These are phyloP conservation scores for Platycheirus albimanus DNA, from an alignment of 2,888 invertebrate species.

Conservation along the genomic window DNA sequence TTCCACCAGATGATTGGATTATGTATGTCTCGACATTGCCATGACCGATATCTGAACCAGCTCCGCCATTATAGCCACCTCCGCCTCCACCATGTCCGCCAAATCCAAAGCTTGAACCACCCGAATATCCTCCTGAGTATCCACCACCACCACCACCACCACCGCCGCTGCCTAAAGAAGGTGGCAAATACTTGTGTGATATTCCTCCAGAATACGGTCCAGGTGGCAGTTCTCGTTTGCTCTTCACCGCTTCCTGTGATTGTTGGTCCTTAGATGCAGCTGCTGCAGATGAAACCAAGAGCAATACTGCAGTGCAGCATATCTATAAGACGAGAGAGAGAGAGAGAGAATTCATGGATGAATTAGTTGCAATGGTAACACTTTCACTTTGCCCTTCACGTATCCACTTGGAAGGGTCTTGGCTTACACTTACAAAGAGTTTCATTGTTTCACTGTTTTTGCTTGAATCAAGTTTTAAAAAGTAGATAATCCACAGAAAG, in stretches of 20 bases:
- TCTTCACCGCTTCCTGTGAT: slow-evolving; percentile 61
- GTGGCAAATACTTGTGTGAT: slow-evolving; percentile 66
- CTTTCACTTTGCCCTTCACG: slow-evolving; percentile 67
- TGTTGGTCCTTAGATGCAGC: slow-evolving; percentile 48
- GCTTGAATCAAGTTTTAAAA: slow-evolving; percentile 31
- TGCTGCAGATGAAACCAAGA: slow-evolving; percentile 45
- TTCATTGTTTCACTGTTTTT: slow-evolving; percentile 67
- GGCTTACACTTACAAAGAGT: slow-evolving; percentile 70
- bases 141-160: slow-evolving; percentile 55
- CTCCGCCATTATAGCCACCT: slow-evolving; percentile 55
- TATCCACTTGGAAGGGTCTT: slow-evolving; percentile 55
- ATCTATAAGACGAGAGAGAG: slow-evolving; percentile 45
- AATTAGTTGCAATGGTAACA: slow-evolving; percentile 34
- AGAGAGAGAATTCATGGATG: slow-evolving; percentile 41
- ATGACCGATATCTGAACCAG: slow-evolving; percentile 54
- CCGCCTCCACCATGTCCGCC: slow-evolving; percentile 54
- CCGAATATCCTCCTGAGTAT: slow-evolving; percentile 33
- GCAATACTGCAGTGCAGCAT: slow-evolving; percentile 66
- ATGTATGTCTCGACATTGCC: slow-evolving; percentile 60
- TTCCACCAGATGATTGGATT: slow-evolving; percentile 58
- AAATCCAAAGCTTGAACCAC: slow-evolving; percentile 37
- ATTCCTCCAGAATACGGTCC: slow-evolving; percentile 55
- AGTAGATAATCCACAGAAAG: slow-evolving; percentile 63
- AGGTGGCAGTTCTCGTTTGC: slow-evolving; percentile 68
- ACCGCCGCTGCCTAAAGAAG: slow-evolving; percentile 58